phyloP scores from a whole-genome alignment of 1,140 invertebrate species.

The Bradysia coprophila region DNA sequence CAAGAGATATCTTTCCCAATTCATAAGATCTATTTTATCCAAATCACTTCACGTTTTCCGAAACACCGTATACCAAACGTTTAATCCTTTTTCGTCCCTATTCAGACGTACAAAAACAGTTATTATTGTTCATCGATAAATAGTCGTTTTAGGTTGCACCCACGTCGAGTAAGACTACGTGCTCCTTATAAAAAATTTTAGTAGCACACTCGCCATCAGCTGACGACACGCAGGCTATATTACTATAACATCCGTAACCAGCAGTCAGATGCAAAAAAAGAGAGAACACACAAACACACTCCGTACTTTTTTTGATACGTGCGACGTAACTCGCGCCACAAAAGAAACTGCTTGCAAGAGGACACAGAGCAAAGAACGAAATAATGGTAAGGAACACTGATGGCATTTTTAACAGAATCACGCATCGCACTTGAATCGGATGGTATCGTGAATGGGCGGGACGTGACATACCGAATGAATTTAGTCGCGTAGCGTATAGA shows the following conservation, averaged over 20 bases:
- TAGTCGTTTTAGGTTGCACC: neutral
- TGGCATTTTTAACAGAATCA: conserved; percentile 16
- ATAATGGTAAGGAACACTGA: neutral
- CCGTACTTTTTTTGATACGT: neutral
- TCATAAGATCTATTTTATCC: neutral
- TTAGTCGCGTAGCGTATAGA: conserved; percentile 3
- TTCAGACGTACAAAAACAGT: neutral
- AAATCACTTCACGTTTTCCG: neutral
- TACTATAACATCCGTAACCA: too few species aligned
- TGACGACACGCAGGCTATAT: too few species aligned
- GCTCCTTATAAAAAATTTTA: neutral
- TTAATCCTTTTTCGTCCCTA: neutral
- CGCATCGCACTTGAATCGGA: conserved; percentile 10
- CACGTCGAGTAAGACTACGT: neutral
- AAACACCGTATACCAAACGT: neutral
- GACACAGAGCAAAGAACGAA: neutral
- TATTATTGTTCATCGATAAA: neutral
- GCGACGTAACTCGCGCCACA: conserved; percentile 3
- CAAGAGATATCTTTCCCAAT: too few species aligned
- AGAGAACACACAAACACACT: neutral
- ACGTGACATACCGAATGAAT: conserved; percentile 13
- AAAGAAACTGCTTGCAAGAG: conserved; percentile 1
- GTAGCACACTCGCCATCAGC: neutral
- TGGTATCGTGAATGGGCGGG: conserved; percentile 24
- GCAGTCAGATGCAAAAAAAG: neutral